Percentiles rank a stretch among this genome's conserved stretches.
Evolutionary conservation across 92 coral and sea anemone genomes (phyloP).

Genomic region (Blastomussa wellsi): DNA sequence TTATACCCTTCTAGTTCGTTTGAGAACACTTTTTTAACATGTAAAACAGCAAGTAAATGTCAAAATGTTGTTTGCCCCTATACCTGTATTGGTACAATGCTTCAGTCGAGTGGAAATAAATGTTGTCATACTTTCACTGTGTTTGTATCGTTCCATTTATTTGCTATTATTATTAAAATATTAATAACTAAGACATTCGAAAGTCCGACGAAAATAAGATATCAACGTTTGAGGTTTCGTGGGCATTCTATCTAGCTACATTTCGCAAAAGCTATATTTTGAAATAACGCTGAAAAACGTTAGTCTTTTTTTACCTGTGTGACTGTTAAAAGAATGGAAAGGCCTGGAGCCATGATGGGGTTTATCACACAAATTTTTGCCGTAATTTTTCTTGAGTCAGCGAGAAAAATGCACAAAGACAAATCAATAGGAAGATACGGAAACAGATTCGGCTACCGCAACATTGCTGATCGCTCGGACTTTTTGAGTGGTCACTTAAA

Average conservation of each 20-base stretch:
- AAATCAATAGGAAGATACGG: neutral
- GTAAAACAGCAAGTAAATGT: neutral
- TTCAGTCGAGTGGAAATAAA: neutral
- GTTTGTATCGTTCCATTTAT: neutral
- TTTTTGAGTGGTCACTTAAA: too few relatives aligned
- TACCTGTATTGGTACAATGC: neutral
- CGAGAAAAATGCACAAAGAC: neutral
- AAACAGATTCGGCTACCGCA: neutral
- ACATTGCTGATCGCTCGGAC: neutral
- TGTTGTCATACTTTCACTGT: neutral
- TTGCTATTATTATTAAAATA: too few relatives aligned
- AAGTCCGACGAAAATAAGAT: neutral
- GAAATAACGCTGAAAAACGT: neutral
- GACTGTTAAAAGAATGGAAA: neutral
- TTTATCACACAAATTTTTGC: neutral
- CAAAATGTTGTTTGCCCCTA: neutral
- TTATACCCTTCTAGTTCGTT: neutral
- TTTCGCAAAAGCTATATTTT: neutral
- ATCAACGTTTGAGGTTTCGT: neutral
- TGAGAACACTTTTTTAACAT: neutral
- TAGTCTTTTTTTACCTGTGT: neutral
- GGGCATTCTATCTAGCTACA: neutral
- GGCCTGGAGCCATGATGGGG: neutral
- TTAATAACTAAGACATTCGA: neutral
- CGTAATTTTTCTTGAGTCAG: neutral